Percentiles rank a stretch among this genome's conserved stretches.
Conservation (phyloP, 2,888 invertebrate genomes). For the Polydesmus complanatus region DNA sequence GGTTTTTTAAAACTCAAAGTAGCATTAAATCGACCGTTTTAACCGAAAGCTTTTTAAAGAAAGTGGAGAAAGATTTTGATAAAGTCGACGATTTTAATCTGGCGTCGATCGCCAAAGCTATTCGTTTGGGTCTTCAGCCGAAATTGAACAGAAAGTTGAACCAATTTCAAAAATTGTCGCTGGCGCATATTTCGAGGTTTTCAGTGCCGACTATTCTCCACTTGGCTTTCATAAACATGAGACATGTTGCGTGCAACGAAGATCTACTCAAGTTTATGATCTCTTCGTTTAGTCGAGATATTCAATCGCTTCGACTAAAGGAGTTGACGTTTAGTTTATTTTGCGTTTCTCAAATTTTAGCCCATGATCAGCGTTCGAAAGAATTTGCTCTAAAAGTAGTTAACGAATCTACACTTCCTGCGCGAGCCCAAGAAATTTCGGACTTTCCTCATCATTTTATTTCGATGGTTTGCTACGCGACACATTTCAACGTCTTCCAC, state of each 20-base stretch:
- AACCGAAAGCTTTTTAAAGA: neutral
- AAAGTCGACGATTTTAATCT: neutral
- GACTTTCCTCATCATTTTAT: neutral
- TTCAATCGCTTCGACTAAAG: neutral
- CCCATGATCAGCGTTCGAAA: neutral
- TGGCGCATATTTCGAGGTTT: neutral
- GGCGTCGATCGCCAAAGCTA: neutral
- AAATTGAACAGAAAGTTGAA: neutral
- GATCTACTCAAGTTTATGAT: neutral
- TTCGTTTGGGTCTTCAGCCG: neutral
- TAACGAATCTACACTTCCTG: neutral
- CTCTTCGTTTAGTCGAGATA: neutral
- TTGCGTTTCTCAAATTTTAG: neutral
- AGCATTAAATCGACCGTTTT: neutral
- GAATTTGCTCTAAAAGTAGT: neutral
- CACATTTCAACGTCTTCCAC: neutral
- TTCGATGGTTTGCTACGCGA: neutral
- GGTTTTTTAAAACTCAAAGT: neutral
- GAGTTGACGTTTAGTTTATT: neutral
- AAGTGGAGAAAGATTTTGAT: neutral
- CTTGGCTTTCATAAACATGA: neutral
- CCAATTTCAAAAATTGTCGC: neutral
- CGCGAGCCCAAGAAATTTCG: neutral
- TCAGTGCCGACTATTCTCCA: neutral
- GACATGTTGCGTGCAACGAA: neutral